These are phyloP conservation scores for Huso huso DNA, from an alignment of 2,797 vertebrate species.

Conservation along the genomic window DNA sequence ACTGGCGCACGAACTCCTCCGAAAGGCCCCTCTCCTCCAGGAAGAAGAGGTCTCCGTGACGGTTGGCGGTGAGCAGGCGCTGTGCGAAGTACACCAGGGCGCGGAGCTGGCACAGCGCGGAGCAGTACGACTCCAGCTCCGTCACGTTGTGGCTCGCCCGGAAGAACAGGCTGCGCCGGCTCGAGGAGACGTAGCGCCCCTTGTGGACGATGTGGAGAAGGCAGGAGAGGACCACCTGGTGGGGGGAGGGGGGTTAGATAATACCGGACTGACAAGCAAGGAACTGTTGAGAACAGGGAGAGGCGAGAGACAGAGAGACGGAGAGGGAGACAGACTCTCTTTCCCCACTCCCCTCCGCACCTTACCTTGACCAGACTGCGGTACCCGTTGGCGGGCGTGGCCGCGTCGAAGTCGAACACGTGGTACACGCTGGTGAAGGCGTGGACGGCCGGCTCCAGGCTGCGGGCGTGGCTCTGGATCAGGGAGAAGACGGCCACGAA, in stretches of 20 bases:
- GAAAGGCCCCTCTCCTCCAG: conserved; percentile 70
- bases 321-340: conserved; percentile 2
- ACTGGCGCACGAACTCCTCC: conserved; percentile 73
- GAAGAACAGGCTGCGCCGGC: conserved; percentile 83
- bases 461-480: conserved; percentile 67
- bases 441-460: conserved; percentile 65
- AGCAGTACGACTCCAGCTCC: conserved; percentile 84
- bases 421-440: conserved; percentile 69
- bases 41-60: conserved; percentile 73
- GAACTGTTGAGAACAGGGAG: background rate
- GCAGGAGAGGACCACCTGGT: conserved; percentile 74
- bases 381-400: conserved; percentile 82
- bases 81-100: conserved; percentile 81
- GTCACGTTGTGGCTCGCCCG: conserved; percentile 70
- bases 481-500: conserved; percentile 60
- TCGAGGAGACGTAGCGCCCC: conserved; percentile 71
- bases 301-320: conserved; percentile 21
- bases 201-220: conserved; percentile 84
- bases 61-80: conserved; percentile 72
- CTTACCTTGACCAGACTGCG: conserved; percentile 78
- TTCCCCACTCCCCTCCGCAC: background rate
- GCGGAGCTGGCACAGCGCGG: conserved; percentile 78
- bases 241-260: background rate
- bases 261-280: conserved; percentile 20
- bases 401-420: conserved; percentile 80